Percentiles rank a stretch among this genome's conserved stretches.
phyloP scores from a whole-genome alignment of 2,797 vertebrate genomes.

The Anguilla anguilla region DNA sequence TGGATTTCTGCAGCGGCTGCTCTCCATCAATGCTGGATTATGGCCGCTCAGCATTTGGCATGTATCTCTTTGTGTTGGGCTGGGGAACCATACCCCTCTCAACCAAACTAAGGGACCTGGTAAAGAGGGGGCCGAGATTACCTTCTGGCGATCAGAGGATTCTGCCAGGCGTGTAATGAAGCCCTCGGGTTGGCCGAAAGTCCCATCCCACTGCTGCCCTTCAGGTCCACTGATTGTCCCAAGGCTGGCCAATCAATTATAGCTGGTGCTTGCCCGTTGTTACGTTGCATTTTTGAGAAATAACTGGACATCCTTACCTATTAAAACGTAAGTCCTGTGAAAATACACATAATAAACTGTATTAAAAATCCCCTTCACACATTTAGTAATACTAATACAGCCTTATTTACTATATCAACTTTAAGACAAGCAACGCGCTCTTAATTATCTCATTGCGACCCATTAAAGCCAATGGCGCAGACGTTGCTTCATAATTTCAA shows the following conservation, averaged over 20 bases:
- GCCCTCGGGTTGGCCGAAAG: not conserved
- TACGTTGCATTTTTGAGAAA: too few relatives aligned
- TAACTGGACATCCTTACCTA: too few relatives aligned
- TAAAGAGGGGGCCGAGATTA: slow-evolving; percentile 17
- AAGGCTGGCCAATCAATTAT: not conserved
- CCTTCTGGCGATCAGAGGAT: slow-evolving; percentile 24
- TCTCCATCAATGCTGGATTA: slow-evolving; percentile 64
- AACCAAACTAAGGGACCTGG: slow-evolving; percentile 23
- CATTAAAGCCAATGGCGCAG: too few relatives aligned
- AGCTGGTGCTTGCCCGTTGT: too few relatives aligned
- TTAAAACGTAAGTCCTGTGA: too few relatives aligned
- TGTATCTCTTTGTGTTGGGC: slow-evolving; percentile 52
- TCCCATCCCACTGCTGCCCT: not conserved
- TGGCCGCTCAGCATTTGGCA: slow-evolving; percentile 46
- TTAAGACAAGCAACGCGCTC: too few relatives aligned
- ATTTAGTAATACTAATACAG: too few relatives aligned
- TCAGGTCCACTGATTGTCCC: not conserved
- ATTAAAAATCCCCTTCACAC: too few relatives aligned
- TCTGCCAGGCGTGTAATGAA: slow-evolving; percentile 16
- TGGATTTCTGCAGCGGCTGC: slow-evolving; percentile 45
- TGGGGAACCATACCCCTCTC: slow-evolving; percentile 46
- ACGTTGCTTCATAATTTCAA: too few relatives aligned
- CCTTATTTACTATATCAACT: too few relatives aligned
- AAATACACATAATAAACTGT: too few relatives aligned
- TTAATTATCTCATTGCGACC: too few relatives aligned